Base-by-base conservation (phyloP, 2,113 vertebrate species). In the Ochotona princeps region DNA sequence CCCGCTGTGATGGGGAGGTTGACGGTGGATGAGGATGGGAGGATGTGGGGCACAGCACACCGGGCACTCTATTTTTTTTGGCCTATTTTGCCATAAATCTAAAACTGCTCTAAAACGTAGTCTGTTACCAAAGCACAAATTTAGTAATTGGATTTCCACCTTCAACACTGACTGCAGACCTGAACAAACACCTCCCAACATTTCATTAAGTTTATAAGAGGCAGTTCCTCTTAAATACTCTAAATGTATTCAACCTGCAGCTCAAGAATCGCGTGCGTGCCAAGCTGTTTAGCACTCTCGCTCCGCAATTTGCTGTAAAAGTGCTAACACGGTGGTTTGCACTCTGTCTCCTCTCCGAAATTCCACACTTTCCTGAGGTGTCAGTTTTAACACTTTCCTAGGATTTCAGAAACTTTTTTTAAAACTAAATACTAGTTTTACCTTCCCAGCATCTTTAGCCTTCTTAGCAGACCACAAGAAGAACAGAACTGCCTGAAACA, bases 321-420 rank as follows among this genome's bases (percentile, higher is more conserved):
- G 76, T 18, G 67, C 30, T 74, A 95, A 93, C 57, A 30, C 69
- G 25, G 73, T 35, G 60, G 69, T 30, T 91, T 95, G 87, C 67
- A 72, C 47, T 78, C n/a, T 51, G 28, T 90, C 81, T 78, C 89
- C 94, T 83, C 66, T 70, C 63, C 93, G 84, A 49, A 91, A 94
- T 72, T 79, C 89, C 92, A 92, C 81, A 66, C 93, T 84, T 89
- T 89, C 35, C 57, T 0, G 8, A 35, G 61, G 83, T 85, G 96
- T 95, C 96, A 96, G 78, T 70, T 97, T 94, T 96, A 74, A 95
- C 92, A 95, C 92, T 92, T 96, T 95, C 69, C 65, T 95, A 95
- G 92, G 87, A 91, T 94, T 95, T 96, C 91, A 72, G 89, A 82
- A 61, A 93, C 67, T 96, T 93, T 90, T 44, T 44, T 4, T 4